Evolutionary conservation across 2,113 vertebrate species (phyloP), one percentile per base, ranked within the genome.

Genomic region (Balaenoptera acutorostrata): DNA sequence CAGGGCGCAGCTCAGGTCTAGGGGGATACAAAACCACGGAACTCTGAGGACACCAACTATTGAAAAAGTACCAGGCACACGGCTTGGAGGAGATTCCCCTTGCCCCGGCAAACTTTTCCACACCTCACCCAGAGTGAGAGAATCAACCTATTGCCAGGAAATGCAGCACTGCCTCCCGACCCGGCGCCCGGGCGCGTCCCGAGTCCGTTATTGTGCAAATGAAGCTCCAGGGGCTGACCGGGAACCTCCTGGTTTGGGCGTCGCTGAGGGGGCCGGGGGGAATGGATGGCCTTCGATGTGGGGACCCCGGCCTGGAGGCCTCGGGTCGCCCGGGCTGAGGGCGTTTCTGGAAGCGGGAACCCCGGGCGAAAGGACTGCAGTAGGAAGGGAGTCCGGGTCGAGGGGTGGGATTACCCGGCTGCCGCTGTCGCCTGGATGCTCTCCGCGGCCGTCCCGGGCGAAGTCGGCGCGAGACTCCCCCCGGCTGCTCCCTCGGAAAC

Each of bases 371-470:
- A n/a, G 68, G n/a, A 18, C 20, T 6, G n/a, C 80, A 71, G 15
- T 10, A 1, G 0, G 14, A n/a, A 44, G 72, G 74, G 39, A 57
- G 49, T 63, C 63, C 63, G 9, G 31, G 74, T 27, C 36, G 20
- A 33, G 33, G 86, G 89, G 83, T 87, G 89, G 57, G 66, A 97
- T 98, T 98, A 98, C 97, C 97, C 97, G 97, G 96, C 97, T 97
- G 98, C 97, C 97, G 96, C 97, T 63, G 95, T 97, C 97, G 80
- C 97, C 98, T 61, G 95, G 69, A 96, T 97, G 97, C 90, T 98
- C 97, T 94, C 97, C 97, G 85, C 98, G 98, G 96, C 96, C 72
- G 96, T 98, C 97, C 96, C 97, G 97, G 81, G 94, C 71, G 97
- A 98, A 98, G 63, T 98, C 97, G 64, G 95, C 84, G 90, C 97